A percentile compares a stretch with the other conserved stretches of the same genome.
Evolutionary conservation across 2,113 vertebrate genomes (phyloP).

Genomic region (Ciconia boyciana): DNA sequence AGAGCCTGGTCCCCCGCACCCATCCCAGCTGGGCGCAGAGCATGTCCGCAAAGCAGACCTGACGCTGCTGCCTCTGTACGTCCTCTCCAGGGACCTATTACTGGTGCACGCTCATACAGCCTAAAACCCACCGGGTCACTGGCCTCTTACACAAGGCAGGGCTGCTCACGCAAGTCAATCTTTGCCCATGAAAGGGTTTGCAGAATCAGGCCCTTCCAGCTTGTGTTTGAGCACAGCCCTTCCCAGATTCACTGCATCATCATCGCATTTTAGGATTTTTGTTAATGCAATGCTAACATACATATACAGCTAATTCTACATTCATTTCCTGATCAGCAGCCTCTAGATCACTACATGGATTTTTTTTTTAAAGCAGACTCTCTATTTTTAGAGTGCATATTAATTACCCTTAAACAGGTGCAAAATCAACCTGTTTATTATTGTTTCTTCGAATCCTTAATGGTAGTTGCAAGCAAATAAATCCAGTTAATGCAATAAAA

Average conservation of each 20-base stretch:
- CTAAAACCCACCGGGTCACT: background rate
- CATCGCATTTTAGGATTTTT: accelerated
- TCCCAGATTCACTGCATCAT: background rate
- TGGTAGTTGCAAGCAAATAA: constrained; percentile 68
- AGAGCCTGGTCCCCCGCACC: too few species aligned
- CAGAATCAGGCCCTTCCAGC: background rate
- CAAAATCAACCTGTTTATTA: constrained; percentile 73
- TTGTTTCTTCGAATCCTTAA: constrained; percentile 68
- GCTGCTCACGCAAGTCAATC: background rate
- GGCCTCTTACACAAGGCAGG: background rate
- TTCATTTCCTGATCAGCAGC: background rate
- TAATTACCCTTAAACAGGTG: constrained; percentile 75
- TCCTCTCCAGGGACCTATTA: background rate
- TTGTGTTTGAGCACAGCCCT: background rate
- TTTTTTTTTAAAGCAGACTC: constrained; percentile 9
- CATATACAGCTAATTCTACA: background rate
- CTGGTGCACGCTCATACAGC: background rate
- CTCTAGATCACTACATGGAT: background rate
- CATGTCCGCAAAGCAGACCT: background rate
- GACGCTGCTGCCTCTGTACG: accelerated
- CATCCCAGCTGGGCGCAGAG: background rate
- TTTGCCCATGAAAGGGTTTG: background rate
- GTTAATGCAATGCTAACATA: background rate
- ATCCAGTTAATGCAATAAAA: constrained; percentile 73
- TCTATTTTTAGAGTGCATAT: constrained; percentile 60